Evolutionary conservation across 2,113 vertebrate genomes (phyloP), one percentile per base, ranked within the genome.

Genomic region (Tachuris rubrigastra): DNA sequence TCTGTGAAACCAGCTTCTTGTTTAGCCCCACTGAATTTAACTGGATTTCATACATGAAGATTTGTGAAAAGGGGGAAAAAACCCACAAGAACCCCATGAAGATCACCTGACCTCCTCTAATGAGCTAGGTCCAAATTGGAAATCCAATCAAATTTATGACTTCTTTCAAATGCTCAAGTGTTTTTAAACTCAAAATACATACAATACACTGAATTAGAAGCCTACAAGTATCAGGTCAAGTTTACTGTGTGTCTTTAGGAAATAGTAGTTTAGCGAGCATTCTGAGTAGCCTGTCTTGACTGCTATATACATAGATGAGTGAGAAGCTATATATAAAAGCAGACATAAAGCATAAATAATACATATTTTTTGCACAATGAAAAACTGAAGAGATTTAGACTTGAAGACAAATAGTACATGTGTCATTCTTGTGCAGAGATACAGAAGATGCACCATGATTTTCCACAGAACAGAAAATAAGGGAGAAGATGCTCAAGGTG

Each of bases 81-180:
- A 59, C n/a, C n/a, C 31, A 0, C 4, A 46, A 81, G 8, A 87
- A 21, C 5, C 1, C 21, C 6, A 0, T 58, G 22, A 72, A 72
- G 3, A 6, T 89, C 14, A 65, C 16, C 6, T 63, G 21, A 74
- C 5, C 3, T 81, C 8, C 10, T 30, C 24, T 19, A 78, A 35
- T 28, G 10, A 49, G 9, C 12, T 47, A 50, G 8, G 8, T 50
- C 39, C 2, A 2, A 71, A 63, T 0, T 74, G 22, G 89, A 89
- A 89, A 44, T 7, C 12, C 30, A 56, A 1, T 24, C 0, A 82
- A 68, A 68, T 25, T 5, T 14, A 14, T 25, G 44, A 47, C 8
- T 65, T 11, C 6, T 69, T 39, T 84, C 28, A 73, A 73, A 83
- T 11, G 39, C 6, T 30, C 0, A 0, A 41, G 5, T 31, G 9